Evolutionary conservation across 30 jellyfish, hydroid and myxozoan species (phyloP).

Genomic region (Haliclystus octoradiatus): DNA sequence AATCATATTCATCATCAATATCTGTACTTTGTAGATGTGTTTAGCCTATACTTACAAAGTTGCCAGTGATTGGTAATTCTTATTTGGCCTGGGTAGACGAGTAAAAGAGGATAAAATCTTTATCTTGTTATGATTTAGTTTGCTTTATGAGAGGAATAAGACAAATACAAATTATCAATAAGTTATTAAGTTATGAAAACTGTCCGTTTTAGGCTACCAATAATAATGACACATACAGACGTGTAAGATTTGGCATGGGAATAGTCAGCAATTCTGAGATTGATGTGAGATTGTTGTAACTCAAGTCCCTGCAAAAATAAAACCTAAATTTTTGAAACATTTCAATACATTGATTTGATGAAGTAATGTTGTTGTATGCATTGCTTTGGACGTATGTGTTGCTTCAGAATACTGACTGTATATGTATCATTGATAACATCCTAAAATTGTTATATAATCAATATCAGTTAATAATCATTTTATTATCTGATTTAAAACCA

Average conservation of each 20-base stretch:
- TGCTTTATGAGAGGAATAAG: conserved; percentile 7
- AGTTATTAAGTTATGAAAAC: too few species aligned
- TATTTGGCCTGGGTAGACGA: conserved; percentile 18
- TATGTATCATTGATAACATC: too few species aligned
- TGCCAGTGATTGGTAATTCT: conserved; percentile 27
- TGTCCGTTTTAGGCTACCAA: neutral
- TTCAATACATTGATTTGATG: too few species aligned
- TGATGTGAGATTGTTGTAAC: conserved; percentile 43
- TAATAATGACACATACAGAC: conserved; percentile 31
- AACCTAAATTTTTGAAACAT: too few species aligned
- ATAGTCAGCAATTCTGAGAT: conserved; percentile 20
- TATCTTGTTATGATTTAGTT: conserved; percentile 26
- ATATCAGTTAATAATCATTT: too few species aligned
- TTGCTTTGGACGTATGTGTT: too few species aligned
- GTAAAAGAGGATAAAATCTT: conserved; percentile 13
- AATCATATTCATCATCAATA: too few species aligned
- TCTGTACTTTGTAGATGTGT: neutral
- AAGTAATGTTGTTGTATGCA: too few species aligned
- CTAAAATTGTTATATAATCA: too few species aligned
- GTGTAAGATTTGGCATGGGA: conserved; percentile 36
- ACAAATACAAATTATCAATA: neutral
- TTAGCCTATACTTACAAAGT: conserved; percentile 19
- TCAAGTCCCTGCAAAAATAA: conserved; percentile 26
- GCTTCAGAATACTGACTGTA: too few species aligned
- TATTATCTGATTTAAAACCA: too few species aligned